Conservation (phyloP, 2,797 vertebrate species). For the Tinamus major region DNA sequence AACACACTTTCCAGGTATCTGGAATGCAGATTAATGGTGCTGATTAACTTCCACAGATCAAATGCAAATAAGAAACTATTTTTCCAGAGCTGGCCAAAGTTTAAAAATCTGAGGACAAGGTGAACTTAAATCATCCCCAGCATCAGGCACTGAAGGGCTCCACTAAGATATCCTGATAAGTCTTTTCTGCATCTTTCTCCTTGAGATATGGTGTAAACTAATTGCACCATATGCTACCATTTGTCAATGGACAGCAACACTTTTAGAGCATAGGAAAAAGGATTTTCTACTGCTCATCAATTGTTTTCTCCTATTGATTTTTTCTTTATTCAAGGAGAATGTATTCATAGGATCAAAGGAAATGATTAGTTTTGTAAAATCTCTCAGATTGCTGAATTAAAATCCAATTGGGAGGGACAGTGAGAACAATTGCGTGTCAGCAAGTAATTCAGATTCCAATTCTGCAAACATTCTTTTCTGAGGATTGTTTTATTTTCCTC, state of each 20-base stretch:
- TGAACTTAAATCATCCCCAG: background rate
- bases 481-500: background rate
- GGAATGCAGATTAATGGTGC: background rate
- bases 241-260: background rate
- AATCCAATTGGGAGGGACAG: background rate
- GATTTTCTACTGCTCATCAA: background rate
- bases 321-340: slow-evolving; percentile 47
- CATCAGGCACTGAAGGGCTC: rapidly evolving
- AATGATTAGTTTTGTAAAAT: slow-evolving; percentile 33
- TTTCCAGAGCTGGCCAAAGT: background rate
- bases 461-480: background rate
- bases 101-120: slow-evolving; percentile 12
- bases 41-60: background rate
- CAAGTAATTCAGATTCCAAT: background rate
- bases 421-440: background rate
- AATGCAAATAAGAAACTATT: background rate
- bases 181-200: background rate
- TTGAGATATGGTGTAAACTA: background rate
- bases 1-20: background rate
- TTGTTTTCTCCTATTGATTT: slow-evolving; percentile 55
- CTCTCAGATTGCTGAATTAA: slow-evolving; percentile 30
- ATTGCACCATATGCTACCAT: slow-evolving; percentile 4
- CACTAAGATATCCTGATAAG: background rate
- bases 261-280: background rate
- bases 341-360: slow-evolving; percentile 12